Base-by-base conservation (phyloP, 2,797 vertebrate genomes). In the Enteromius viviparus region DNA sequence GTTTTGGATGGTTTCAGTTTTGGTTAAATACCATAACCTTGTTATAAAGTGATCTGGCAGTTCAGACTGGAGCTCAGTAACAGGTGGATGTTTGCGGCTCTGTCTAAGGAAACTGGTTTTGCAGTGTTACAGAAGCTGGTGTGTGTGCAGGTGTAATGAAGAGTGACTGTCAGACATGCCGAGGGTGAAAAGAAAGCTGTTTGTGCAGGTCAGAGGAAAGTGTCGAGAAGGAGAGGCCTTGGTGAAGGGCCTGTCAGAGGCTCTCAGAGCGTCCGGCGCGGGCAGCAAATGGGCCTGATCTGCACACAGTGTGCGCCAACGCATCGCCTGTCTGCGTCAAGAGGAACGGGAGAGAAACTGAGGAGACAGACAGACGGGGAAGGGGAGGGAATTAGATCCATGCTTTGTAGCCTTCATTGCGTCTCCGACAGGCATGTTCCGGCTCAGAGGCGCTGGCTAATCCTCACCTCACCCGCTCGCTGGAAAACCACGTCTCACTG, bases 381-480 rank as follows among this genome's bases (percentile, higher is more conserved):
- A 55, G 51, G 76, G 78, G 76, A 84, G 92, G 91, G 94, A 94
- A 94, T 95, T 92, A 94, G 92, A 94, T 92, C 90, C 90, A 91
- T 89, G 92, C 92, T 93, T 93, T 94, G 92, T 92, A 94, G 92
- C 92, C 92, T 94, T 94, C 92, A 93, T 93, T 93, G 92, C 91
- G 90, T 95, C 92, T 93, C 92, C 94, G 94, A 94, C 94, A 95
- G 94, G 92, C 93, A 93, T 94, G 94, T 95, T 95, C 93, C 92
- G 89, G 93, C 93, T 95, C 93, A 95, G 90, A 94, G 93, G 90
- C 93, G 90, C 91, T 92, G 92, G 92, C 92, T 95, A 95, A 95
- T 94, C 93, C 93, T 92, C 92, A 93, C 90, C 92, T 92, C 93
- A 93, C 91, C 91, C 89, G 91, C 93, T 93, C 87, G 88, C 93